Percentiles rank a stretch among this genome's conserved stretches.
phyloP scores from a whole-genome alignment of 1,140 invertebrate species.

The Heterodera schachtii region DNA sequence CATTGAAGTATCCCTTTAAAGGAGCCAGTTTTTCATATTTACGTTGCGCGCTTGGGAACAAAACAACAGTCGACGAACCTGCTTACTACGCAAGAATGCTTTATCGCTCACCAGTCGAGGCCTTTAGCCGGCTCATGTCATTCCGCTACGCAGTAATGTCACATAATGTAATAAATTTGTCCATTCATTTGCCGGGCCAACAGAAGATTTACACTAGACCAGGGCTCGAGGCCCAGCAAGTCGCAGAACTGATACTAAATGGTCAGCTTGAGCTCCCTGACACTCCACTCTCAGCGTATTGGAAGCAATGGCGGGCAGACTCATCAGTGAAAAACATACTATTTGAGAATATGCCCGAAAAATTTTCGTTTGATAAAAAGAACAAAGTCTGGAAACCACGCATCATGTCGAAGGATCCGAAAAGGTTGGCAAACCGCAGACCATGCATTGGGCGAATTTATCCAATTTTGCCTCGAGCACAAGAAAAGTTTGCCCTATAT shows the following conservation, averaged over 20 bases:
- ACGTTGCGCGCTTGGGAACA: not conserved
- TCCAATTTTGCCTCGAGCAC: too few relatives aligned
- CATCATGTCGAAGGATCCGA: not conserved
- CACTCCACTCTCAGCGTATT: constrained; percentile 2
- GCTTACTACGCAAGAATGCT: constrained; percentile 9
- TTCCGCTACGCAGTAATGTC: not conserved
- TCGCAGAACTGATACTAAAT: not conserved
- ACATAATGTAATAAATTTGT: not conserved
- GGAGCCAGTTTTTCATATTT: constrained; percentile 8
- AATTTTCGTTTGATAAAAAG: not conserved
- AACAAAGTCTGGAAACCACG: not conserved
- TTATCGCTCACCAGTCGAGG: not conserved
- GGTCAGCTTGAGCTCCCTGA: not conserved
- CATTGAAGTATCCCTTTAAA: constrained; percentile 7
- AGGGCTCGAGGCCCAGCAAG: not conserved
- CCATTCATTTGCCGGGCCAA: not conserved
- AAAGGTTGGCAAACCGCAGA: too few relatives aligned
- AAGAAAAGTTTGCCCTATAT: too few relatives aligned
- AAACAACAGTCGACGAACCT: not conserved
- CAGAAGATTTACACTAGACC: constrained; percentile 2
- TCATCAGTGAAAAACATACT: not conserved
- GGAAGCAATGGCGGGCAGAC: not conserved
- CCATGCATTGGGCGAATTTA: too few relatives aligned
- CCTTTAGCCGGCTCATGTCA: constrained; percentile 7
- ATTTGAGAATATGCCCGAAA: constrained; percentile 26